Evolutionary conservation across 2,888 invertebrate genomes (phyloP), one percentile per base, ranked within the genome.

Genomic region (Melinaea marsaeus): DNA sequence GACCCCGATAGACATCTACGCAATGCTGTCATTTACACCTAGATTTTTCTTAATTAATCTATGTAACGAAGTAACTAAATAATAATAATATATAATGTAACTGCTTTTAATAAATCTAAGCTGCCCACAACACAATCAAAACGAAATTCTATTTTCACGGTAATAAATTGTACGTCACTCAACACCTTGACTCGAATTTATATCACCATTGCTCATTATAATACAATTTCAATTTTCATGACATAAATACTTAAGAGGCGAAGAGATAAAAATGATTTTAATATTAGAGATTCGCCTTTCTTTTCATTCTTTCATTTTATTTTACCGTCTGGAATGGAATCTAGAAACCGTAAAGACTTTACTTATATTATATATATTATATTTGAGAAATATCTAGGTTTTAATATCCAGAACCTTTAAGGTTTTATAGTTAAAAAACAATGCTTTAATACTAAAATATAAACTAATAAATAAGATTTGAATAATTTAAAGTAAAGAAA

Each of bases 171-270:
- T 33, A 58, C 42, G 58, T 48, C 51, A 57, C 56, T 58, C 62
- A 62, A 51, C 62, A 62, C 62, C 62, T 62, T 62, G 62, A 42
- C 54, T 51, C 62, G 34, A 13, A 62, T 62, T 54, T 55, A 58
- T 55, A 47, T 34, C 57, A 13, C n/a, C 57, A 62, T 42, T 57
- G 57, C 57, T 61, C 62, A 62, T 62, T 62, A 58, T 54, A 62
- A 58, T 62, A 51, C 51, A 51, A 62, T 58, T 62, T 62, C 55
- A 62, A 57, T 60, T 57, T 48, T 45, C 57, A 3, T 55, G 45
- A 60, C 51, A 57, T 45, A 58, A 57, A 60, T 33, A 13, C 56
- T 13, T 32, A 54, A 58, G 51, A 51, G 32, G 51, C 32, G 51
- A 4, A 11, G 51, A 51, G 51, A 51, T 51, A 51, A 32, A 51